A percentile compares a stretch with the other conserved stretches of the same genome.
Evolutionary conservation across 2,888 invertebrate species (phyloP).

Genomic region (Drosophila percnosoma): DNA sequence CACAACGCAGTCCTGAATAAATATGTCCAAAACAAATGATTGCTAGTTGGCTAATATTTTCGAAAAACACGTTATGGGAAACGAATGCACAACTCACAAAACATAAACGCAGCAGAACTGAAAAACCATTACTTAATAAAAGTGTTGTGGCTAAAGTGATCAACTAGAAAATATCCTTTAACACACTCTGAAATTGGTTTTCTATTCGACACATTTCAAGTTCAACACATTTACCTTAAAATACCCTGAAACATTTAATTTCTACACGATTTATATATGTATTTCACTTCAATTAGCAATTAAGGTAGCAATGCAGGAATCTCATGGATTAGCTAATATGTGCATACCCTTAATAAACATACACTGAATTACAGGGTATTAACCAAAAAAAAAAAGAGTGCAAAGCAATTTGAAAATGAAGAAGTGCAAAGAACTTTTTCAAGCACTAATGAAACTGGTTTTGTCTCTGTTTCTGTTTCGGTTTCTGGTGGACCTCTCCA

Average conservation of each 20-base stretch:
- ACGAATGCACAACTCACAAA: conserved; percentile 3
- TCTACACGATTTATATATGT: background rate
- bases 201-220: background rate
- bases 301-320: background rate
- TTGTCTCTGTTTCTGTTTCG: conserved; percentile 32
- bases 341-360: background rate
- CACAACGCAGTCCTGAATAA: conserved; percentile 14
- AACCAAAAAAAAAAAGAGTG: conserved; percentile 15
- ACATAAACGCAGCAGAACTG: conserved; percentile 7
- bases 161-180: conserved; percentile 1
- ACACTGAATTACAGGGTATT: conserved; percentile 9
- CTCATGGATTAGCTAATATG: background rate
- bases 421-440: conserved; percentile 76
- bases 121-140: background rate
- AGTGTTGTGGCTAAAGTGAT: background rate
- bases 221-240: background rate
- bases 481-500: conserved; percentile 8
- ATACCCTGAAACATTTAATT: background rate
- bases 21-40: conserved; percentile 21
- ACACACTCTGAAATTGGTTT: background rate
- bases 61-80: conserved; percentile 10
- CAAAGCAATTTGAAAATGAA: conserved; percentile 44
- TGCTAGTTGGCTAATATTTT: conserved; percentile 46
- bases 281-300: too few relatives aligned
- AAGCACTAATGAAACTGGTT: conserved; percentile 71